These are phyloP conservation scores for human (Homo sapiens) DNA, from an alignment of 2,113 vertebrate genomes.

Conservation along the genomic window DNA sequence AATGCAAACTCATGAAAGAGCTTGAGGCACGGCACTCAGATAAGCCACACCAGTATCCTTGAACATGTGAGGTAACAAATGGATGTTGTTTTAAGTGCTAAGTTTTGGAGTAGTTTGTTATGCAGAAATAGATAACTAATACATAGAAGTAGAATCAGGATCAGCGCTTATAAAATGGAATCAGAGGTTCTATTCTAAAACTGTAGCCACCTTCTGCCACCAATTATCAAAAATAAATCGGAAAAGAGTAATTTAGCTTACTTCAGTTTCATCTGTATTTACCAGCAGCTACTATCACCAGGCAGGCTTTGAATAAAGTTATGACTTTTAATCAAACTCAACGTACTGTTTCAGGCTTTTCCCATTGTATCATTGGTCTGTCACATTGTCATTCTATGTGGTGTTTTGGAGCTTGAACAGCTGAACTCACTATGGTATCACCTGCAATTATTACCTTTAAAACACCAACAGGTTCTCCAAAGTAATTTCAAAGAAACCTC, in stretches of 20 bases:
- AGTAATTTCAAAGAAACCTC: neutral
- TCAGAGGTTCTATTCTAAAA: neutral
- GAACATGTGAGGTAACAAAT: neutral
- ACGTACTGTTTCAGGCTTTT: neutral
- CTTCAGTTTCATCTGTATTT: neutral
- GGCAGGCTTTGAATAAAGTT: neutral
- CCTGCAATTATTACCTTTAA: neutral
- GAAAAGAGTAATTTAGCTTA: neutral
- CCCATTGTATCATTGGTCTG: neutral
- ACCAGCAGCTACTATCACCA: neutral
- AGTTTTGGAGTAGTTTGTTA: neutral
- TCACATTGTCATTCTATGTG: neutral
- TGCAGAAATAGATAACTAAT: neutral
- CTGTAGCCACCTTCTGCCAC: neutral
- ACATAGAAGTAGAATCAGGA: neutral
- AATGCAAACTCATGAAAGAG: neutral
- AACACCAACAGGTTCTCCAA: neutral
- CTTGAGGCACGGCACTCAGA: neutral
- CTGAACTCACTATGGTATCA: neutral
- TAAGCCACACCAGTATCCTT: neutral
- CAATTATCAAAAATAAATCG: neutral
- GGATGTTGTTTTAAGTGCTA: neutral
- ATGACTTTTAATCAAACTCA: neutral
- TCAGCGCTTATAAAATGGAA: neutral
- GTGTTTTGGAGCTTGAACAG: neutral